Conservation (phyloP, 2,113 vertebrate genomes). For the Carollia perspicillata region DNA sequence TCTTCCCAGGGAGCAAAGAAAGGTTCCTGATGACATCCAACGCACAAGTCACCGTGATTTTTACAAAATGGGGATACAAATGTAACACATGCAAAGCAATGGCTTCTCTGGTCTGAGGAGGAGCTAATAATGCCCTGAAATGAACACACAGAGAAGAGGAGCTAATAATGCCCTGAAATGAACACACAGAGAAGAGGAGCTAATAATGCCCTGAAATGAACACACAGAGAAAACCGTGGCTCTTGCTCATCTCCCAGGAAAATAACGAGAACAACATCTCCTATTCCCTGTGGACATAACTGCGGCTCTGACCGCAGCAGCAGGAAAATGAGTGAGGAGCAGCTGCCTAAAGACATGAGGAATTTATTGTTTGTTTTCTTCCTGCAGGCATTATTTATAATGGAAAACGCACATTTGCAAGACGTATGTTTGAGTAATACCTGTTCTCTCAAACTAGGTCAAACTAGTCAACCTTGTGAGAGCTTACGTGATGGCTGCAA, state of each 20-base stretch:
- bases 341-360: background rate
- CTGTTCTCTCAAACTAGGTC: background rate
- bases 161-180: too few species aligned
- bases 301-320: background rate
- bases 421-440: background rate
- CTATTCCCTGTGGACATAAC: background rate
- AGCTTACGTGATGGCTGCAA: background rate
- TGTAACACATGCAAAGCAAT: background rate
- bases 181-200: too few species aligned
- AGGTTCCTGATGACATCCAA: background rate
- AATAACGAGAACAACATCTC: background rate
- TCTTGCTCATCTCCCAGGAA: background rate
- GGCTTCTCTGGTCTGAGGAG: background rate
- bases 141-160: too few species aligned
- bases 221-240: background rate
- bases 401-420: background rate
- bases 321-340: background rate
- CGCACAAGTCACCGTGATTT: background rate
- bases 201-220: too few species aligned
- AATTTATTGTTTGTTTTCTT: background rate
- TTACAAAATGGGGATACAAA: background rate
- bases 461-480: background rate
- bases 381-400: background rate
- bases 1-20: background rate
- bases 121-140: background rate